phyloP scores from a whole-genome alignment of 1,140 invertebrate species.

The Zaprionus vittiger region DNA sequence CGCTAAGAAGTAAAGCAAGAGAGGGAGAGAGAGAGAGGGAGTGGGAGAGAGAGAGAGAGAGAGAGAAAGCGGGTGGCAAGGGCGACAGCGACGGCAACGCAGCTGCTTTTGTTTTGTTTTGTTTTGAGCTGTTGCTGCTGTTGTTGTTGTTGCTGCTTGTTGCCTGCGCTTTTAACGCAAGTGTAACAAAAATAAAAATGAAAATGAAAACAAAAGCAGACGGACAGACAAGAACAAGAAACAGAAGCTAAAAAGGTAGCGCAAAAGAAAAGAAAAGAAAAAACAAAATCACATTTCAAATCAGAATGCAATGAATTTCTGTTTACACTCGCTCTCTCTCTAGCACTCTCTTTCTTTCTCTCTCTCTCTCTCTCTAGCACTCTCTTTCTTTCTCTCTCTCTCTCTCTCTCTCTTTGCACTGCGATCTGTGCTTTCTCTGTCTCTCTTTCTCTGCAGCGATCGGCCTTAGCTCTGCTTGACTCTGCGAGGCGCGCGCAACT shows the following conservation, averaged over 20 bases:
- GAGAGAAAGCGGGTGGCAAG: constrained; percentile 18
- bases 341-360: not conserved
- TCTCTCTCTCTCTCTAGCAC: no score
- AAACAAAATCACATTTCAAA: constrained; percentile 78
- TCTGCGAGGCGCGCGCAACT: constrained; percentile 50
- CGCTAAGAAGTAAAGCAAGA: constrained; percentile 6
- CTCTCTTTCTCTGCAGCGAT: not conserved
- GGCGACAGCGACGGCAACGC: constrained; percentile 8
- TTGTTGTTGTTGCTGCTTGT: constrained; percentile 16
- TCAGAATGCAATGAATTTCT: constrained; percentile 67
- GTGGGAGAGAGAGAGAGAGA: not conserved
- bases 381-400: not conserved
- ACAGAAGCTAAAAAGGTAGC: constrained; percentile 13
- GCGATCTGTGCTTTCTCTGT: not conserved
- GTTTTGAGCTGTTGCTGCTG: constrained; percentile 27
- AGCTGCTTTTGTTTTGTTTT: constrained; percentile 36
- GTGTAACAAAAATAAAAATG: constrained; percentile 32
- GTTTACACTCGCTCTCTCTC: constrained; percentile 35
- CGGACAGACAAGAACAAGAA: constrained; percentile 41
- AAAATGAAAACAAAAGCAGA: constrained; percentile 31
- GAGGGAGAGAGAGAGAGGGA: not conserved
- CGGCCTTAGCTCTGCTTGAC: constrained; percentile 10
- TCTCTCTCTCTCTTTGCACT: not conserved
- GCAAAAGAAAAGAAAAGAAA: not conserved
- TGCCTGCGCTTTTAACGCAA: constrained; percentile 40